phyloP scores from a whole-genome alignment of 2,113 vertebrate species.

The Phasianus colchicus region DNA sequence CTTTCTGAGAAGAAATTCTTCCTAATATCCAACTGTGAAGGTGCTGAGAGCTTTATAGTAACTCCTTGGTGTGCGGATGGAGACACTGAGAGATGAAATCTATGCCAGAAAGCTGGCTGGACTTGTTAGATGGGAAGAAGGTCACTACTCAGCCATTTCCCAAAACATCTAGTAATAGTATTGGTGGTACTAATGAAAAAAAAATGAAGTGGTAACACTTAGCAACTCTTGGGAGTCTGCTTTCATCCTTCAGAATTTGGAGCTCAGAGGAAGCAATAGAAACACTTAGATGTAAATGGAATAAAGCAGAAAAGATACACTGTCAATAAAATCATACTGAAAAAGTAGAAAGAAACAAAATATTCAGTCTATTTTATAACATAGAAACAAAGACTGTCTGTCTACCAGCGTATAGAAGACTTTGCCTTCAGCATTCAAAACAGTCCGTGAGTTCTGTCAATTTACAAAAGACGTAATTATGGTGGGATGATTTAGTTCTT shows the following conservation, averaged over 20 bases:
- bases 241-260: background rate
- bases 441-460: background rate
- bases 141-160: background rate
- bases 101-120: background rate
- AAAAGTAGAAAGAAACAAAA: background rate
- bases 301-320: background rate
- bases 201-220: background rate
- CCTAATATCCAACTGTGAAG: background rate
- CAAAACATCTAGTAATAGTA: background rate
- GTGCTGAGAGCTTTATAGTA: background rate
- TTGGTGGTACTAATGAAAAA: accelerated
- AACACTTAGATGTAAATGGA: background rate
- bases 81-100: background rate
- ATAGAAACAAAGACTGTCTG: background rate
- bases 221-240: background rate
- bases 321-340: background rate
- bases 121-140: background rate
- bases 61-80: background rate
- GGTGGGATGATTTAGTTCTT: background rate
- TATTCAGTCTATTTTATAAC: background rate
- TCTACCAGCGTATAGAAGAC: background rate
- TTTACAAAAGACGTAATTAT: background rate
- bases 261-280: background rate
- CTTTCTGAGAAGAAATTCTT: too few species aligned
- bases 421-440: background rate